Evolutionary conservation across 35 echinoderm and acorn worm genomes (phyloP), one percentile per base, ranked within the genome.

Genomic region (Anneissia japonica): DNA sequence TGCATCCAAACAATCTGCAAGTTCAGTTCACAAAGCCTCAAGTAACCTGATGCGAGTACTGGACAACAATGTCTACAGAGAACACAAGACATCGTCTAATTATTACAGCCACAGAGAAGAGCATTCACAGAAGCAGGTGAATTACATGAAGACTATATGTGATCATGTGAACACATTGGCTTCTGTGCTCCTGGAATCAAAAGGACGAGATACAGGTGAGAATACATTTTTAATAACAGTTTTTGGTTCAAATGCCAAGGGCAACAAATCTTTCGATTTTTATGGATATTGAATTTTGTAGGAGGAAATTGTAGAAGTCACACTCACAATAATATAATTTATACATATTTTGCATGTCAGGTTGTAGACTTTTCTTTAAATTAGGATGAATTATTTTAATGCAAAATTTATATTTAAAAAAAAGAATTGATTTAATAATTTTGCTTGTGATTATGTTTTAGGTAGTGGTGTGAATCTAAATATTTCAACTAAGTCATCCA

Each of bases 121-220:
- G 3, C 55, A 91, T 29, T 55, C 81, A 7, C 28, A 87, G 0
- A 77, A 87, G 88, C 77, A 17, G 39, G 76, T 82, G 31, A 93
- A 99, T 74, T 99, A 99, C 36, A 77, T 99, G 76, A 38, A 87
- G 46, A 99, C 86, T 83, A 41, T 99, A 9, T 99, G 86, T 64
- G 85, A 91, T 35, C 96, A 99, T 90, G 92, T 93, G 38, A 85
- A 81, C 85, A 90, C 94, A n/a, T 84, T 99, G 32, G 89, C 96
- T 35, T 93, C 92, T 26, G 73, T 99, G 72, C 86, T 90, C 26
- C 36, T 91, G 14, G 96, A 99, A 85, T 91, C 94, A 26, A 84
- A 83, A 81, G 88, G 90, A 55, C 90, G 91, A 88, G 77, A 93
- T 37, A 87, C 91, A 88, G 94, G 94, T 97, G 73, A 83, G 83